Evolutionary conservation across 1,140 invertebrate species (phyloP), one percentile per base, ranked within the genome.

Genomic region (Dreissena rostriformis): DNA sequence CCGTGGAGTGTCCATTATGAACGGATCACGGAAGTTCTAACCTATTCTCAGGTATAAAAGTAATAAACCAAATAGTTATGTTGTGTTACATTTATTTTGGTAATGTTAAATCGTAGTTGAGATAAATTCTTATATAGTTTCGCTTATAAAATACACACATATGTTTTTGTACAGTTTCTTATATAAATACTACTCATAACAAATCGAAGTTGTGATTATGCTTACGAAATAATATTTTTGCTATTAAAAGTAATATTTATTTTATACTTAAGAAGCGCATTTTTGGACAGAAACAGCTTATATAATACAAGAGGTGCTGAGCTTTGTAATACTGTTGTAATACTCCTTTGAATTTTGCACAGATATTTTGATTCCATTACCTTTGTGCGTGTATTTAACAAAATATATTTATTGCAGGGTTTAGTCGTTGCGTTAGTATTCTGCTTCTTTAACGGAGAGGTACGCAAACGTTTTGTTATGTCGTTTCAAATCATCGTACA

Each of bases 11-110:
- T 90, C 22, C 55, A 85, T 29, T 91, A 90, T 57, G 89, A 89
- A 77, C 83, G 89, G 22, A 29, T 90, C 28, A 84, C 89, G 14
- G 86, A 86, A 55, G 26, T 91, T n/a, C 65, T 91, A 17, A 86
- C 66, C 28, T 86, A 90, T 72, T 91, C 90, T 66, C 90, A 91
- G 88, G 90, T 91, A 83, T 39, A 8, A 39, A 39, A 2, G 39
- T 39, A 39, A 39, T 2, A 77, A 22, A n/a, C 63, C 29, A 61
- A n/a, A 49, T 14, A 72, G 22, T 49, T 4, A 61, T 61, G 11
- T 61, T 24, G 4, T n/a, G 57, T 24, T 61, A 24, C 2, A 19
- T 61, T 61, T 61, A n/a, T n/a, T n/a, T n/a, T n/a, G n/a, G n/a
- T n/a, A n/a, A n/a, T n/a, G n/a, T n/a, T n/a, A n/a, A n/a, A n/a